Conservation (phyloP, 2,797 vertebrate species). For the Danio albolineatus region DNA sequence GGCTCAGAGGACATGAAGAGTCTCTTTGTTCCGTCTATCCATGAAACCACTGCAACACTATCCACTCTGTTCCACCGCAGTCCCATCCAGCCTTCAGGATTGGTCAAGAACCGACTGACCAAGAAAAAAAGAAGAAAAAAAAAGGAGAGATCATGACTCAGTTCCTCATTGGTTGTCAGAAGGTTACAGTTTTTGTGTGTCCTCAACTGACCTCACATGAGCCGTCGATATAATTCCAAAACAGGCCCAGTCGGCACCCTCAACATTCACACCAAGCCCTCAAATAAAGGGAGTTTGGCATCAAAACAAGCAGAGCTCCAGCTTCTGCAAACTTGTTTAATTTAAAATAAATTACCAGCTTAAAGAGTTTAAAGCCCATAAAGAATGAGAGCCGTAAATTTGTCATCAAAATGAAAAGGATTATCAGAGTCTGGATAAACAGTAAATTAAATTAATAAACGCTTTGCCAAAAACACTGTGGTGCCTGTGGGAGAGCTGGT, state of each 20-base stretch:
- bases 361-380: constrained; percentile 18
- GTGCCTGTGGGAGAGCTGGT: constrained; percentile 13
- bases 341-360: constrained; percentile 15
- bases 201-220: constrained; percentile 51
- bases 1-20: constrained; percentile 52
- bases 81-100: constrained; percentile 31
- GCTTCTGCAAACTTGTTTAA: constrained; percentile 17
- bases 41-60: constrained; percentile 49
- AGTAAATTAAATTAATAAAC: constrained; percentile 22
- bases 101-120: constrained; percentile 21
- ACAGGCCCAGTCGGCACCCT: neutral
- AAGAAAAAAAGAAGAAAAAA: no score
- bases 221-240: constrained; percentile 19
- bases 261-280: constrained; percentile 1
- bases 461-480: neutral
- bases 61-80: constrained; percentile 47
- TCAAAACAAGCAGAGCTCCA: constrained; percentile 6
- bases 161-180: constrained; percentile 55
- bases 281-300: constrained; percentile 18
- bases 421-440: constrained; percentile 15
- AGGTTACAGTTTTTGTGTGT: constrained; percentile 53
- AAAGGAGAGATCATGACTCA: constrained; percentile 22
- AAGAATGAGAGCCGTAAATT: constrained; percentile 12
- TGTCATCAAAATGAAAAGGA: constrained; percentile 6
- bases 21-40: constrained; percentile 57